Base-by-base conservation (phyloP, 2,797 vertebrate species). In the Tenualosa ilisha region DNA sequence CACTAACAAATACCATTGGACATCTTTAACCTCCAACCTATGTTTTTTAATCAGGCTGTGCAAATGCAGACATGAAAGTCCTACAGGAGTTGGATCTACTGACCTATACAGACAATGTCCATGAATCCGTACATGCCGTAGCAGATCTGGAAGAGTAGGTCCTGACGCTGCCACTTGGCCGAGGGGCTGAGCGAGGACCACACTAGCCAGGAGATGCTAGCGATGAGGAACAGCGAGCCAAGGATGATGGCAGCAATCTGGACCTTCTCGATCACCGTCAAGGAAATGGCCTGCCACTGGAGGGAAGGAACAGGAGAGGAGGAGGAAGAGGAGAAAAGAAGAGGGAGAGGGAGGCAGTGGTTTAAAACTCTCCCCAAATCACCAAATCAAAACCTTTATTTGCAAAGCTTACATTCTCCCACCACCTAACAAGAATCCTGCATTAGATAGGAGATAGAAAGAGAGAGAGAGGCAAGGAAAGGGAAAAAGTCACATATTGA, bases 41-140 rank as follows among this genome's bases (percentile, higher is more conserved):
- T 61, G 22, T 22, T 61, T 61, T 61, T 61, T 59, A 5, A 59
- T 59, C 1, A 22, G 17, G 4, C 54, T 20, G 54, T 59, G 54
- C 17, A 59, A 22, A 20, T 22, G 51, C 54, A 59, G 20, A 1
- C 54, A 6, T 17, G 17, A 20, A 17, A 59, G 2, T 22, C 54
- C 54, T 63, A 9, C 9, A 51, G 9, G 51, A 53, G 51, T 53
- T 17, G 12, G 1, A 72, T 46, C 37, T 37, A 83, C 95, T 96
- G 87, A 97, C 96, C 96, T 93, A 97, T 94, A 88, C 96, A 97
- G 89, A 97, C 97, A 3, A 97, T 94, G 90, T 97, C 97, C 96
- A 97, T 97, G 93, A 97, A 97, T 91, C 96, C 96, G 0, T 97
- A 97, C 96, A 97, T 97, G 93, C 96, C 96, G n/a, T 97, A 97